A percentile compares a stretch with the other conserved stretches of the same genome.
phyloP scores from a whole-genome alignment of 2,888 invertebrate species.

The Abrostola tripartita region DNA sequence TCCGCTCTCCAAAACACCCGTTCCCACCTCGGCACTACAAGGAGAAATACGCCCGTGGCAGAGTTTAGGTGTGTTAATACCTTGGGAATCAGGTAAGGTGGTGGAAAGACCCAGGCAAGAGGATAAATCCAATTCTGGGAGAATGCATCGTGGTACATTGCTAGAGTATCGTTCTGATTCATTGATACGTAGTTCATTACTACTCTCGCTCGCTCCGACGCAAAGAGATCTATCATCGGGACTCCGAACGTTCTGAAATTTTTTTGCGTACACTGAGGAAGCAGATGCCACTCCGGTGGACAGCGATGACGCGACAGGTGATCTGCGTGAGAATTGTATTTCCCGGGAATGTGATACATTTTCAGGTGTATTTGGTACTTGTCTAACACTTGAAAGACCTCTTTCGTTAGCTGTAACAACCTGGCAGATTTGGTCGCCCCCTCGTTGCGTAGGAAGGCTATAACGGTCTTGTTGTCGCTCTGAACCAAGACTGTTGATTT shows the following conservation, averaged over 20 bases:
- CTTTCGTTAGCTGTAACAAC: slow-evolving; percentile 2
- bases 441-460: slow-evolving; percentile 4
- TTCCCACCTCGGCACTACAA: slow-evolving; percentile 4
- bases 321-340: slow-evolving; percentile 6
- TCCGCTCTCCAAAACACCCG: slow-evolving; percentile 10
- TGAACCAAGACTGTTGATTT: slow-evolving; percentile 4
- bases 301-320: slow-evolving; percentile 1
- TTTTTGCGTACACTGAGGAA: neutral
- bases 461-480: slow-evolving; percentile 1
- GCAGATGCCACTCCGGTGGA: slow-evolving; percentile 6
- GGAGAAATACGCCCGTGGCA: neutral
- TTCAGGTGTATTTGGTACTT: neutral
- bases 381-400: slow-evolving; percentile 1
- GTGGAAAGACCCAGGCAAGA: slow-evolving; percentile 7
- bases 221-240: slow-evolving; percentile 4
- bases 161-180: slow-evolving; percentile 2
- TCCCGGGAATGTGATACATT: neutral
- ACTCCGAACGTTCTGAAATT: neutral
- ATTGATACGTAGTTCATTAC: slow-evolving; percentile 6
- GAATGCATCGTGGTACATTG: slow-evolving; percentile 9
- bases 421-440: neutral
- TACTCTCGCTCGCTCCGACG: neutral
- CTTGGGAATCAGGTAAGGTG: slow-evolving; percentile 1
- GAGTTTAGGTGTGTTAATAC: neutral
- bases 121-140: slow-evolving; percentile 16